Evolutionary conservation across 2,113 vertebrate species (phyloP), one percentile per base, ranked within the genome.

Genomic region (Daubentonia madagascariensis): DNA sequence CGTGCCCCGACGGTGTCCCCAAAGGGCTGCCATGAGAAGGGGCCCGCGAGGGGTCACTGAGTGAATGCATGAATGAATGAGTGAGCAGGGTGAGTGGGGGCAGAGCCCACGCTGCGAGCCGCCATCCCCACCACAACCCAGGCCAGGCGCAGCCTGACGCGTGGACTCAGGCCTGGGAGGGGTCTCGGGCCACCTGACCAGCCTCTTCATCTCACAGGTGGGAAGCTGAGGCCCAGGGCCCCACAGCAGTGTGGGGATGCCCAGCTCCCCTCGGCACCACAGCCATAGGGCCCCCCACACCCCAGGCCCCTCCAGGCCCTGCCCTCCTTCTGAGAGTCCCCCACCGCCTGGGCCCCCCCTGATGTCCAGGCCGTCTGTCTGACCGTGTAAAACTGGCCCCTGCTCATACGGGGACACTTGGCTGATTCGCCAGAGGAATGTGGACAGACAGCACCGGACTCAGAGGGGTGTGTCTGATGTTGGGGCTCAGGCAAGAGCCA

Each of bases 1-100:
- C 63, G 12, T 0, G 23, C 25, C 18, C 18, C 8, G 4, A 35
- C 0, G 35, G 4, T 20, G 20, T 40, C 50, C 22, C 14, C 23
- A 3, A 32, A 18, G 12, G 43, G 45, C 54, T 30, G 17, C 14
- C 59, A 5, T 3, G 6, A 35, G 54, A 52, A 43, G 84, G 85
- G 14, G 23, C 32, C 8, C 4, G 1, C 3, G 22, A 48, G 52
- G 35, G 16, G 7, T 85, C 18, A 28, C 23, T 7, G 50, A 50
- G 17, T 83, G 90, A 35, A 17, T 25, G 1, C 11, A 10, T 17
- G 18, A 8, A 54, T 18, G 50, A 23, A 30, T 18, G 37, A 45
- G 40, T 18, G 61, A 25, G 61, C 23, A 37, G 20, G 72, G 59
- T 8, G 7, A 20, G 43, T 0, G 8, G 13, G 7, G 30, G 2